These are phyloP conservation scores for Eremophila alpestris DNA, from an alignment of 2,797 vertebrate species.

Conservation along the genomic window DNA sequence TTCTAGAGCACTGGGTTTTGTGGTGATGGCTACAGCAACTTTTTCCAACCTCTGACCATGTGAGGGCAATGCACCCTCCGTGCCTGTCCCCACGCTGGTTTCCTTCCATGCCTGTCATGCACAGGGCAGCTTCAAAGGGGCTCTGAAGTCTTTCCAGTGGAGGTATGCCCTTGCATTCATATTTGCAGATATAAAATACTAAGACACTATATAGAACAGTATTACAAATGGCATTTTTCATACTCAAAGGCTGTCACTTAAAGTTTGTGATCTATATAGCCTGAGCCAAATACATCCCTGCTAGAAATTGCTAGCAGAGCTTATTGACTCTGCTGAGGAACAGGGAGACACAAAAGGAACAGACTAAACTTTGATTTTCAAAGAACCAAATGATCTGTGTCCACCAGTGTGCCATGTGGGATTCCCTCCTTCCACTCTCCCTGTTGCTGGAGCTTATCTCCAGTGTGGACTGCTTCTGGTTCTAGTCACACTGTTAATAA, in stretches of 20 bases:
- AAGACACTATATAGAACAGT: background rate
- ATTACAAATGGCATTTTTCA: background rate
- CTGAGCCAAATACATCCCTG: background rate
- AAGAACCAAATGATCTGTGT: background rate
- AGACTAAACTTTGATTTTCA: background rate
- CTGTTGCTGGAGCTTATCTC: background rate
- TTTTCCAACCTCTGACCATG: background rate
- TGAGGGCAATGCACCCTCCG: rapidly evolving
- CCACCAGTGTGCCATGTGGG: rapidly evolving
- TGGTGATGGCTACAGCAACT: background rate
- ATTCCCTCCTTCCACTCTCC: background rate
- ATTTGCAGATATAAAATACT: background rate
- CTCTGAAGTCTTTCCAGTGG: background rate
- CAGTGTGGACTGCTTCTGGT: background rate
- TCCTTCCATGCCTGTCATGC: rapidly evolving
- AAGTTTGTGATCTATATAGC: background rate
- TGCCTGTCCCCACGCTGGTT: background rate
- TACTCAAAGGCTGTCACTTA: background rate
- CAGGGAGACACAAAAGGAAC: background rate
- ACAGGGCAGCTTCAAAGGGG: background rate
- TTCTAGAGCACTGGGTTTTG: background rate
- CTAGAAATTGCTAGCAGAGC: background rate
- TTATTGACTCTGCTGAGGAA: background rate
- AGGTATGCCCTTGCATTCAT: background rate
- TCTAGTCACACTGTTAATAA: background rate